These are phyloP conservation scores for Lithosia quadra DNA, from an alignment of 2,888 invertebrate species.

Conservation along the genomic window DNA sequence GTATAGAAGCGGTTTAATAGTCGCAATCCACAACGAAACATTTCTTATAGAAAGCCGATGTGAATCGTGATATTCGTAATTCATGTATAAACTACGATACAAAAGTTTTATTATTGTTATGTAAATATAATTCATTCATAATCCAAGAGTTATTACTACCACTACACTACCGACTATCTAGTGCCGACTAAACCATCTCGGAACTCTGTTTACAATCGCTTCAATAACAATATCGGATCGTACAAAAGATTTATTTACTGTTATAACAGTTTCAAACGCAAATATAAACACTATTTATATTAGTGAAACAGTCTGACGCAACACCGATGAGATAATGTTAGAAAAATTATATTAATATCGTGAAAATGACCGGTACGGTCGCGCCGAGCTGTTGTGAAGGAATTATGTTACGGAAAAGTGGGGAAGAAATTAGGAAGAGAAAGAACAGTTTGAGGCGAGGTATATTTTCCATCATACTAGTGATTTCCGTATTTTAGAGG, in stretches of 20 bases:
- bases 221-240: conserved; percentile 43
- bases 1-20: not conserved
- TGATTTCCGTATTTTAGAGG: too few species aligned
- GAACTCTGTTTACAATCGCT: conserved; percentile 50
- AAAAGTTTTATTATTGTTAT: not conserved
- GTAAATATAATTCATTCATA: conserved; percentile 3
- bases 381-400: conserved; percentile 50
- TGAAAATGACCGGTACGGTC: conserved; percentile 55
- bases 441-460: conserved; percentile 70
- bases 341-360: conserved; percentile 9
- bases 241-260: conserved; percentile 49
- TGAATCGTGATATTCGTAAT: not conserved
- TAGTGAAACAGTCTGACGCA: conserved; percentile 10
- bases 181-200: conserved; percentile 33
- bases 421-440: conserved; percentile 66
- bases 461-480: conserved; percentile 33
- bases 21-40: not conserved
- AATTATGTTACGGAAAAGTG: conserved; percentile 54
- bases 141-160: not conserved
- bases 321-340: not conserved
- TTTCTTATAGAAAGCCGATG: not conserved
- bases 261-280: conserved; percentile 36
- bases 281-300: conserved; percentile 49
- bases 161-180: conserved; percentile 7
- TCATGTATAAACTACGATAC: not conserved